Conservation (phyloP, 1,140 invertebrate species). For the Lutraria rhynchaena region DNA sequence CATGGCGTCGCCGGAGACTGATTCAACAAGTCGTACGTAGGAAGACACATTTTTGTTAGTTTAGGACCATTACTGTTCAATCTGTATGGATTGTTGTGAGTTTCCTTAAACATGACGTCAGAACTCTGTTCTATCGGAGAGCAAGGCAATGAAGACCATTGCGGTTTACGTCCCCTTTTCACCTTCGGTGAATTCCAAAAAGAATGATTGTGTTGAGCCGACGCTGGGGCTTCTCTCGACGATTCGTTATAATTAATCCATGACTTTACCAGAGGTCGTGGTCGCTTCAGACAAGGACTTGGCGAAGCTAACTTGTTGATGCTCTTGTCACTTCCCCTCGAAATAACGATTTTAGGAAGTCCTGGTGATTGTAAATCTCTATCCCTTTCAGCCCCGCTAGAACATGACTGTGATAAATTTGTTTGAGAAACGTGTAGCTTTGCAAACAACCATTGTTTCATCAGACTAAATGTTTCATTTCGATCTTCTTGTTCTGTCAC, state of each 20-base stretch:
- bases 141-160: neutral
- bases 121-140: neutral
- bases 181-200: neutral
- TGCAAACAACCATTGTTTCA: slow-evolving; percentile 28
- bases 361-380: no score
- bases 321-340: slow-evolving; percentile 34
- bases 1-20: neutral
- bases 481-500: neutral
- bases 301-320: slow-evolving; percentile 21
- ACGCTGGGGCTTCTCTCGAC: neutral
- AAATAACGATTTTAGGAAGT: slow-evolving; percentile 33
- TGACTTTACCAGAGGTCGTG: slow-evolving; percentile 23
- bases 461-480: slow-evolving; percentile 7
- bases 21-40: no score
- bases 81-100: no score
- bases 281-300: slow-evolving; percentile 16
- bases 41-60: no score
- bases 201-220: neutral
- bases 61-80: neutral
- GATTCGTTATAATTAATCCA: slow-evolving; percentile 1
- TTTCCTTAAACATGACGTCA: neutral
- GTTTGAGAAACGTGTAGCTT: slow-evolving; percentile 1
- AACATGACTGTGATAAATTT: neutral
- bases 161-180: neutral
- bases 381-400: neutral